These are phyloP conservation scores for Arvicanthis niloticus DNA, from an alignment of 2,113 vertebrate species.

Conservation along the genomic window DNA sequence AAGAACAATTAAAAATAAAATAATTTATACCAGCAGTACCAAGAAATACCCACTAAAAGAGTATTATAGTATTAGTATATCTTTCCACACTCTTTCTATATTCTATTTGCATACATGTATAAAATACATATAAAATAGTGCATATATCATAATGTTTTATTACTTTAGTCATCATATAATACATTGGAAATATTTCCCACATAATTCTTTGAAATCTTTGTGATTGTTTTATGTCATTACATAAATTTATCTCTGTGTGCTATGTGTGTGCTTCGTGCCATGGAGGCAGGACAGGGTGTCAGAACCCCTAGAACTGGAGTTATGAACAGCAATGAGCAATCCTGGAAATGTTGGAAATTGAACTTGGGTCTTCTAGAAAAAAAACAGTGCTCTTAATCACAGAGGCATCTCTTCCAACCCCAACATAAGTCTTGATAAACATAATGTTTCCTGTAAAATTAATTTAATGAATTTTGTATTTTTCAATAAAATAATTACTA, in stretches of 20 bases:
- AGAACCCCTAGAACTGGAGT: background rate
- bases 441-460: slow-evolving; percentile 46
- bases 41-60: slow-evolving; percentile 2
- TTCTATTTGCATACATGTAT: background rate
- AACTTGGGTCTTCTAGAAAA: background rate
- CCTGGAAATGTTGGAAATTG: background rate
- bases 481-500: background rate
- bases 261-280: background rate
- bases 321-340: background rate
- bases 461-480: background rate
- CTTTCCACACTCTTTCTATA: background rate
- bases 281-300: background rate
- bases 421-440: background rate
- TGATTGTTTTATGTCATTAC: background rate
- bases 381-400: background rate
- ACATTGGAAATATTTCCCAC: background rate
- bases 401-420: background rate
- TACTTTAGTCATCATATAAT: background rate
- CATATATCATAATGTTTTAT: background rate
- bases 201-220: background rate
- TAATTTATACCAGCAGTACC: background rate
- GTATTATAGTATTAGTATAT: background rate
- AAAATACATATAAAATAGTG: background rate
- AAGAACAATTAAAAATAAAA: slow-evolving; percentile 30
- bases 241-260: background rate